phyloP scores from a whole-genome alignment of 2,888 invertebrate species.

The Neoitamus cyanurus region DNA sequence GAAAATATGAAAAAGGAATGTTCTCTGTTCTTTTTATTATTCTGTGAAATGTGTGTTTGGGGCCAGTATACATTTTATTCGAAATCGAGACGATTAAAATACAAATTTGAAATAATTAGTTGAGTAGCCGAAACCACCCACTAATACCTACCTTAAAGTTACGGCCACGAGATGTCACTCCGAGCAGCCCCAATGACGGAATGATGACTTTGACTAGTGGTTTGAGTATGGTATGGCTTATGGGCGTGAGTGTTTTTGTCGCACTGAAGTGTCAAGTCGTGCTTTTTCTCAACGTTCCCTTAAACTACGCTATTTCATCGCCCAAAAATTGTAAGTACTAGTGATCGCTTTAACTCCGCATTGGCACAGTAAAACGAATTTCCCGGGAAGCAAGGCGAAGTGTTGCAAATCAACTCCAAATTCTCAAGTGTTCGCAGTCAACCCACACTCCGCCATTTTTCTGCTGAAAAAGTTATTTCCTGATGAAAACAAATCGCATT shows the following conservation, averaged over 20 bases:
- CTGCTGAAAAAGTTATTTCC: conserved; percentile 8
- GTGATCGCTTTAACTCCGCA: background rate
- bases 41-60: too few species aligned
- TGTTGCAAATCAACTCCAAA: background rate
- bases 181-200: background rate
- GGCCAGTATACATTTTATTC: too few species aligned
- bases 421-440: conserved; percentile 2
- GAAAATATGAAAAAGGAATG: too few species aligned
- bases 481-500: background rate
- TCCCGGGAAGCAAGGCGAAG: background rate
- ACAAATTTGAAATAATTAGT: background rate
- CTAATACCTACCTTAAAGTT: background rate
- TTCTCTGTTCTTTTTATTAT: too few species aligned
- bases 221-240: conserved; percentile 40
- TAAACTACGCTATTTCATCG: conserved; percentile 17
- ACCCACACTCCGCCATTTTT: conserved; percentile 43
- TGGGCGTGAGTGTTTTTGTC: conserved; percentile 44
- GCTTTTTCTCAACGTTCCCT: background rate
- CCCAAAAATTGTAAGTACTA: conserved; percentile 30
- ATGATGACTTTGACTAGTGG: conserved; percentile 31
- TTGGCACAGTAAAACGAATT: background rate
- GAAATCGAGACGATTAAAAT: too few species aligned
- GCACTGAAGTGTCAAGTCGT: conserved; percentile 12
- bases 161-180: background rate
- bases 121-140: background rate